A percentile compares a stretch with the other conserved stretches of the same genome.
phyloP scores from a whole-genome alignment of 2,113 vertebrate species.

The Phaethornis superciliosus region DNA sequence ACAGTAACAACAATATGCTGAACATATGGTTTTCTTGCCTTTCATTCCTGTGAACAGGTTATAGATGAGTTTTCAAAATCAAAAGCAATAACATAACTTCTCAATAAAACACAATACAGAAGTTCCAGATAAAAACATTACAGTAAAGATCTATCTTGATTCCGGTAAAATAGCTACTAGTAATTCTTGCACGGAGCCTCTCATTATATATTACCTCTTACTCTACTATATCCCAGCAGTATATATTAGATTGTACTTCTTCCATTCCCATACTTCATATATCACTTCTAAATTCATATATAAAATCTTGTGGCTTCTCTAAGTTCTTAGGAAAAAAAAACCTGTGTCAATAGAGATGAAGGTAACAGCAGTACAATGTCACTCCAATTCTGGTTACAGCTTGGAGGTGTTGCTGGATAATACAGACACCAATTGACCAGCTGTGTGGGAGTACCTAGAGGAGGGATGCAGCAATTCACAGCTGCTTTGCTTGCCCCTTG shows the following conservation, averaged over 20 bases:
- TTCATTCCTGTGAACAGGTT: slow-evolving; percentile 20
- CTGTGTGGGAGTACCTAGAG: background rate
- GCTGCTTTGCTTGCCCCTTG: background rate
- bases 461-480: background rate
- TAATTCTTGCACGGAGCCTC: background rate
- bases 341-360: background rate
- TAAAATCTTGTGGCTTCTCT: background rate
- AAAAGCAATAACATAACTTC: slow-evolving; percentile 39
- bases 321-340: background rate
- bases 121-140: slow-evolving; percentile 27
- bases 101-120: slow-evolving; percentile 37
- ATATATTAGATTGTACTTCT: background rate
- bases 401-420: background rate
- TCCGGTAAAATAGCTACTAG: slow-evolving; percentile 21
- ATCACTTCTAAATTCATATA: background rate
- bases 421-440: background rate
- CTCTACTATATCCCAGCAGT: background rate
- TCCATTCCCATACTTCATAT: background rate
- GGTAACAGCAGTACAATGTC: background rate
- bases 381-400: background rate
- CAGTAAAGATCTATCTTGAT: slow-evolving; percentile 33
- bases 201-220: background rate
- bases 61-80: slow-evolving; percentile 52
- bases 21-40: slow-evolving; percentile 31
- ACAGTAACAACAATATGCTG: slow-evolving; percentile 16